phyloP scores from a whole-genome alignment of 2,888 invertebrate species.

The Penaeus monodon region DNA sequence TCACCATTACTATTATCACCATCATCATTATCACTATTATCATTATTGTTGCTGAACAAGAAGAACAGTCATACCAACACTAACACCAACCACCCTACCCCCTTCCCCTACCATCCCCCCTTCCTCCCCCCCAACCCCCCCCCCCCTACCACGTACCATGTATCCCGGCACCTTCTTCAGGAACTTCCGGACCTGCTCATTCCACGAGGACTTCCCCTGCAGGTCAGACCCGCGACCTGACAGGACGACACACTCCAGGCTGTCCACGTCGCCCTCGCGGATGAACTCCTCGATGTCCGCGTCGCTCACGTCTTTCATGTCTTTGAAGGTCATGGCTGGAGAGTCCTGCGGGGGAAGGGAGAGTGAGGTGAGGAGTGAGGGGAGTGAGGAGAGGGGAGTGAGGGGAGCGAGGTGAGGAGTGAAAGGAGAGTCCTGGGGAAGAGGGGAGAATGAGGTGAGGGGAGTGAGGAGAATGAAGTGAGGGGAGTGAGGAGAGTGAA shows the following conservation, averaged over 20 bases:
- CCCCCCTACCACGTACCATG: slow-evolving; percentile 16
- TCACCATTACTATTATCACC: too few relatives aligned
- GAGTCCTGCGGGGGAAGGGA: neutral
- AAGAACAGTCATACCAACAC: too few relatives aligned
- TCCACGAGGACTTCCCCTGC: slow-evolving; percentile 69
- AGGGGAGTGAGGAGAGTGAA: too few relatives aligned
- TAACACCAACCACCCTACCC: too few relatives aligned
- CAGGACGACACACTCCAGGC: slow-evolving; percentile 87
- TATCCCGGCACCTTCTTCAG: slow-evolving; percentile 84
- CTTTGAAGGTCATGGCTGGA: neutral
- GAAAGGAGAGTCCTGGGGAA: neutral
- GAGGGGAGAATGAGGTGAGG: neutral
- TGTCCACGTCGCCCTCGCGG: slow-evolving; percentile 84
- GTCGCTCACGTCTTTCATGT: slow-evolving; percentile 64
- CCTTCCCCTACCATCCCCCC: neutral
- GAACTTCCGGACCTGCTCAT: slow-evolving; percentile 87
- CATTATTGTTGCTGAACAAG: too few relatives aligned
- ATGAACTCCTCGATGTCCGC: slow-evolving; percentile 71
- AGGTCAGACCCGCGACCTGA: slow-evolving; percentile 82
- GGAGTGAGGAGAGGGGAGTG: neutral
- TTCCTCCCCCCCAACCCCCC: neutral
- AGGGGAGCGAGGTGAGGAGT: neutral
- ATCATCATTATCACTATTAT: too few relatives aligned
- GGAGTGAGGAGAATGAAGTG: neutral
- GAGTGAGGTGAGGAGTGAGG: neutral